phyloP scores from a whole-genome alignment of 1,140 invertebrate species.

The Cyclina sinensis region DNA sequence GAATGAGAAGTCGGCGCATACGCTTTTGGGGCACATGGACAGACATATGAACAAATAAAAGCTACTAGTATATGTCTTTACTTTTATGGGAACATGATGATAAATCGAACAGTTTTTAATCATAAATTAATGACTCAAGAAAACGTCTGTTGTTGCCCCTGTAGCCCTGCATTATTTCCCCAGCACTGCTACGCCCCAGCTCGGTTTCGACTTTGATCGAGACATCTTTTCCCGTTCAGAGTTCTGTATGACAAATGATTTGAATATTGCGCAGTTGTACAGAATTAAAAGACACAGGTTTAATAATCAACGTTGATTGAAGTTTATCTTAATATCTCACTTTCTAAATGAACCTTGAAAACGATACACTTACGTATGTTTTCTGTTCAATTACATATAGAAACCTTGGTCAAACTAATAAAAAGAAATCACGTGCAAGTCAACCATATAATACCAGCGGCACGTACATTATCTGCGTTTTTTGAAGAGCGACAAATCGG shows the following conservation, averaged over 20 bases:
- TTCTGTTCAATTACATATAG: slow-evolving; percentile 8
- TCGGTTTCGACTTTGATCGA: background rate
- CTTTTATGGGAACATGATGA: too few relatives aligned
- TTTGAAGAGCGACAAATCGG: slow-evolving; percentile 14
- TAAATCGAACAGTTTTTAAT: too few relatives aligned
- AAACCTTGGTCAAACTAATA: slow-evolving; percentile 17
- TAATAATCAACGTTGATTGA: slow-evolving; percentile 10
- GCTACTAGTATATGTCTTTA: too few relatives aligned
- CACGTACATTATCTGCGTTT: background rate
- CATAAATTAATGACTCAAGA: too few relatives aligned
- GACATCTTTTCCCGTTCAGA: slow-evolving; percentile 1
- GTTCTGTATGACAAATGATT: background rate
- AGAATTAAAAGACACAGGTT: slow-evolving; percentile 7
- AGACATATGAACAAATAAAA: too few relatives aligned
- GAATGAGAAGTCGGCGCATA: too few relatives aligned
- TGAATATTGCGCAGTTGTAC: slow-evolving; percentile 24
- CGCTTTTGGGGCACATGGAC: too few relatives aligned
- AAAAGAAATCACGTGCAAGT: slow-evolving; percentile 2
- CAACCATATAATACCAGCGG: slow-evolving; percentile 7
- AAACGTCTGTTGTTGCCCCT: too few relatives aligned
- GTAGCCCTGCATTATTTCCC: too few relatives aligned
- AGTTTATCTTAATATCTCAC: slow-evolving; percentile 28
- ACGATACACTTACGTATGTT: slow-evolving; percentile 7
- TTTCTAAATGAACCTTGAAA: slow-evolving; percentile 32
- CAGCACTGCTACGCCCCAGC: background rate